Evolutionary conservation across 2,888 invertebrate species (phyloP).

Genomic region (Acanthoscelides obtectus): DNA sequence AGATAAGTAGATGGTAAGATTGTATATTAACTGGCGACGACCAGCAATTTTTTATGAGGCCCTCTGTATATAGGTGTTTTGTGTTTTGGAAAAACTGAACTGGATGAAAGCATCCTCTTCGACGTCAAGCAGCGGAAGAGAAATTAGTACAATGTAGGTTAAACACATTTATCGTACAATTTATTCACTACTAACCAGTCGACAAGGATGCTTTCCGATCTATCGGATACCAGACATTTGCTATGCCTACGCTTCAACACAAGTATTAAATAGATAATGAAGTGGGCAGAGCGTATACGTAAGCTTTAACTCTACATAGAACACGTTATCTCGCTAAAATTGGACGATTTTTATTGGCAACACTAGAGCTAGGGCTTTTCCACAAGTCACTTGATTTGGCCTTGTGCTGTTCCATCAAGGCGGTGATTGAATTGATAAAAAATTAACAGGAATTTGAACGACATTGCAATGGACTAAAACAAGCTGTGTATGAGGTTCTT

Average conservation of each 20-base stretch:
- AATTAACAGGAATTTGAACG: too few relatives aligned
- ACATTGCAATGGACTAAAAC: too few relatives aligned
- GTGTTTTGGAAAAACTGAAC: not conserved
- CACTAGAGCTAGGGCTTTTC: too few relatives aligned
- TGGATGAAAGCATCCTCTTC: slow-evolving; percentile 1
- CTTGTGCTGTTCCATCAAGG: too few relatives aligned
- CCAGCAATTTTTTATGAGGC: slow-evolving; percentile 38
- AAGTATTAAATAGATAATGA: too few relatives aligned
- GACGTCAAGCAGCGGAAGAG: slow-evolving; percentile 5
- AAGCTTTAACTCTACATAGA: too few relatives aligned
- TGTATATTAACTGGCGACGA: slow-evolving; percentile 30
- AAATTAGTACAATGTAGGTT: slow-evolving; percentile 21
- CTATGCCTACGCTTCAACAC: not conserved
- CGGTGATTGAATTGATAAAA: too few relatives aligned
- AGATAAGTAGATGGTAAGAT: slow-evolving; percentile 31
- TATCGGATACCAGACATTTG: not conserved
- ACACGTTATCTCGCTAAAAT: too few relatives aligned
- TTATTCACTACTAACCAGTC: slow-evolving; percentile 3
- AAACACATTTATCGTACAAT: slow-evolving; percentile 2
- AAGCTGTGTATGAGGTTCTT: too few relatives aligned
- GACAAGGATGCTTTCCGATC: slow-evolving; percentile 1
- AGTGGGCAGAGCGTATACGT: too few relatives aligned
- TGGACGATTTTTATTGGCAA: too few relatives aligned
- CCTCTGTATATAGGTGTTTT: slow-evolving; percentile 29
- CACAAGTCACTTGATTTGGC: too few relatives aligned